These are phyloP conservation scores for Geodia barretti DNA, from an alignment of 37 sponge, comb jelly and placozoan genomes.

Conservation along the genomic window DNA sequence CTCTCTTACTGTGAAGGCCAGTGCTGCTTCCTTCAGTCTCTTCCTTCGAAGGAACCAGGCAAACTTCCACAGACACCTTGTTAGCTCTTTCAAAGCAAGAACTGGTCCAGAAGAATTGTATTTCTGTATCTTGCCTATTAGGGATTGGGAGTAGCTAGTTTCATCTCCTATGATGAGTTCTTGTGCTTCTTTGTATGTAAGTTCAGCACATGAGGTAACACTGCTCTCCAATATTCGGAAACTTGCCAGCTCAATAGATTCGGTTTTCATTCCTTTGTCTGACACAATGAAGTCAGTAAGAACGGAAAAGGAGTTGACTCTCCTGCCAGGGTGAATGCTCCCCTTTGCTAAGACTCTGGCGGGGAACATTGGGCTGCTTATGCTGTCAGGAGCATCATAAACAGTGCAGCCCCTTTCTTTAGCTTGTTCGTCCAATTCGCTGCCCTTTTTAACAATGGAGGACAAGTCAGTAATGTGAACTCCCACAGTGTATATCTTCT, in stretches of 20 bases:
- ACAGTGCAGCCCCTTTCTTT: conserved; percentile 28
- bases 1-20: neutral
- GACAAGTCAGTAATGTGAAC: conserved; percentile 57
- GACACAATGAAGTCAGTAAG: neutral
- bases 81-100: neutral
- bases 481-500: conserved; percentile 15
- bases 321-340: neutral
- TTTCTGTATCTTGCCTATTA: neutral
- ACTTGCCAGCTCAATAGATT: neutral
- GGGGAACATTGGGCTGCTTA: conserved; percentile 31
- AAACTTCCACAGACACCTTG: conserved; percentile 7
- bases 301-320: conserved; percentile 16
- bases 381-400: conserved; percentile 9
- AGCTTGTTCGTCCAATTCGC: conserved; percentile 12
- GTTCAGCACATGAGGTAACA: neutral
- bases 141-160: neutral
- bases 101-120: neutral
- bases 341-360: neutral
- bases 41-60: conserved; percentile 22
- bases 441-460: neutral
- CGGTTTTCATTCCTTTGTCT: neutral
- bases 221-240: neutral
- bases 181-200: conserved; percentile 32
- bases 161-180: neutral
- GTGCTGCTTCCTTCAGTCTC: conserved; percentile 31